These are phyloP conservation scores for Galagoides demidoff DNA, from an alignment of 2,797 vertebrate species.

Conservation along the genomic window DNA sequence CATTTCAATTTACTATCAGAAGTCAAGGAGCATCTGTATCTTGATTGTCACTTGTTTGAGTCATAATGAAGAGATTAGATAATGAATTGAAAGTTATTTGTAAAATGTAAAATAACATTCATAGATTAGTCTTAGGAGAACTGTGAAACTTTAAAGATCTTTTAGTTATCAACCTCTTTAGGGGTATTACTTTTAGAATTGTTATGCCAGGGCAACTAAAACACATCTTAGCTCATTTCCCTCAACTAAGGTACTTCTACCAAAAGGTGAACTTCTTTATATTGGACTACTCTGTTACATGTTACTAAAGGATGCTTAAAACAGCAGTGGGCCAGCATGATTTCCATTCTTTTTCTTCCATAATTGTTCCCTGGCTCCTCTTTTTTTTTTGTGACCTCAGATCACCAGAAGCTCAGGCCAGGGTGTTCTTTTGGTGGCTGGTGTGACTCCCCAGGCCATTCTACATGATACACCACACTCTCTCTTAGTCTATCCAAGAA, in stretches of 20 bases:
- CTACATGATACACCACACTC: neutral
- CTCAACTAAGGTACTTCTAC: neutral
- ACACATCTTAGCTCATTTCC: neutral
- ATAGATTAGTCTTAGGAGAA: neutral
- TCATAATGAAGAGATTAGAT: neutral
- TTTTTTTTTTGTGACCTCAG: neutral
- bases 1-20: neutral
- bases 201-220: constrained; percentile 1
- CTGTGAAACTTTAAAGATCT: neutral
- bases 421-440: neutral
- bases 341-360: neutral
- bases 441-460: neutral
- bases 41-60: neutral
- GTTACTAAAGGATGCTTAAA: neutral
- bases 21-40: neutral
- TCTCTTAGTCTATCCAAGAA: neutral
- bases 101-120: neutral
- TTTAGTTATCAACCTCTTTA: constrained; percentile 8
- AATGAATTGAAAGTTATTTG: neutral
- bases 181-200: neutral
- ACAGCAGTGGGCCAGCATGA: neutral
- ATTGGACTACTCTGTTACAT: neutral
- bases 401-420: neutral
- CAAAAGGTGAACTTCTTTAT: neutral
- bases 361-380: neutral